Evolutionary conservation across 2,113 vertebrate species (phyloP).

Genomic region (Hippocampus barbouri): DNA sequence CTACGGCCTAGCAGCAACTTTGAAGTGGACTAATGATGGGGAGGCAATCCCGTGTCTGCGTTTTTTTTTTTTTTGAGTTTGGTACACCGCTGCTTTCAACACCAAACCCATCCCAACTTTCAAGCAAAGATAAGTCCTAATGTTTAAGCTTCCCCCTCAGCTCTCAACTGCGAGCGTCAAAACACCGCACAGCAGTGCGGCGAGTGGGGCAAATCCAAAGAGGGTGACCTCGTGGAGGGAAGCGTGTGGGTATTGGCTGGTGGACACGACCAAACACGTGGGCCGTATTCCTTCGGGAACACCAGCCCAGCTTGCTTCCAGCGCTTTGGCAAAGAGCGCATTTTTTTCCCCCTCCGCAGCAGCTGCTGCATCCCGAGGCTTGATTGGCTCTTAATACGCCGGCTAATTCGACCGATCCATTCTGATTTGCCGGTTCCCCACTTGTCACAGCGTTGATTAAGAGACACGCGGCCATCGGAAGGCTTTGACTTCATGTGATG

Average conservation of each 20-base stretch:
- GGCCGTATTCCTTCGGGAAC: slow-evolving; percentile 52
- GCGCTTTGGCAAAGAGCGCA: slow-evolving; percentile 65
- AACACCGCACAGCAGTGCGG: slow-evolving; percentile 41
- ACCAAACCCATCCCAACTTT: slow-evolving; percentile 61
- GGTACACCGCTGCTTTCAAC: slow-evolving; percentile 33
- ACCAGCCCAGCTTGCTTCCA: slow-evolving; percentile 59
- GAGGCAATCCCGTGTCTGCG: slow-evolving; percentile 21
- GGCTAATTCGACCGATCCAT: slow-evolving; percentile 76
- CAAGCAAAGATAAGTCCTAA: slow-evolving; percentile 60
- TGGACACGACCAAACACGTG: slow-evolving; percentile 43
- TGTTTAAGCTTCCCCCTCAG: slow-evolving; percentile 60
- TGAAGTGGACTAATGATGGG: slow-evolving; percentile 68
- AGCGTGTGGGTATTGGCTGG: slow-evolving; percentile 49
- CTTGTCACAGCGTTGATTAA: slow-evolving; percentile 72
- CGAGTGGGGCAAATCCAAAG: neutral
- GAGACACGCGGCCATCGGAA: slow-evolving; percentile 56
- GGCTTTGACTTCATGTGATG: slow-evolving; percentile 43
- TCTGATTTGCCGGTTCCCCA: slow-evolving; percentile 69
- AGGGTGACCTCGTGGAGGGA: slow-evolving; percentile 49
- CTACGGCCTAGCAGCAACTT: slow-evolving; percentile 54
- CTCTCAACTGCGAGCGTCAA: slow-evolving; percentile 59
- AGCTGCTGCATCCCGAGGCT: slow-evolving; percentile 74
- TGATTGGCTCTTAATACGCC: slow-evolving; percentile 74
- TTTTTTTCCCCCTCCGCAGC: slow-evolving; percentile 47
- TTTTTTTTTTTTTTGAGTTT: slow-evolving; percentile 3